Conservation (phyloP, 2,797 vertebrate genomes). For the Manis javanica region DNA sequence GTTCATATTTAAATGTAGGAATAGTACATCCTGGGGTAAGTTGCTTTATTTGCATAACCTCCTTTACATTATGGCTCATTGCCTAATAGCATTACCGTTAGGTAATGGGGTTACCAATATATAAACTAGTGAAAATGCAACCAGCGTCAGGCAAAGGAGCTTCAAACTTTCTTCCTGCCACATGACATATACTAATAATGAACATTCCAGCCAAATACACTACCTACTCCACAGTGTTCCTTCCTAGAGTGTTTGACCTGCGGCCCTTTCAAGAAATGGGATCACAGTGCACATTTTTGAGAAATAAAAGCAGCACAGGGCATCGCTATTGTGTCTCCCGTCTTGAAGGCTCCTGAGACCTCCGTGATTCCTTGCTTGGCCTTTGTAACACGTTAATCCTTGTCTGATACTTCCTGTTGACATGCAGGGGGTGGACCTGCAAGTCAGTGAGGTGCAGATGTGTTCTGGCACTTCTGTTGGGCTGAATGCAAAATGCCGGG, state of each 20-base stretch:
- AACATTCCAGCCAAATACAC: conserved; percentile 19
- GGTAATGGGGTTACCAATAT: conserved; percentile 73
- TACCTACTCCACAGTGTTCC: neutral
- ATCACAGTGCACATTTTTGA: conserved; percentile 19
- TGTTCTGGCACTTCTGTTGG: conserved; percentile 80
- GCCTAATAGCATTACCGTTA: conserved; percentile 74
- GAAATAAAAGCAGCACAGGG: neutral
- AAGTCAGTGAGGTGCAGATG: conserved; percentile 70
- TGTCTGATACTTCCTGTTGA: conserved; percentile 62
- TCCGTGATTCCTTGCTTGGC: conserved; percentile 15
- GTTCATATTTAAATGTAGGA: conserved; percentile 72
- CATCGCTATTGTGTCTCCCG: neutral
- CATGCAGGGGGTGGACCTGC: conserved; percentile 37
- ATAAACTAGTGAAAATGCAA: conserved; percentile 68
- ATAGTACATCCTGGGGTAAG: conserved; percentile 67
- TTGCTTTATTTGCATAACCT: conserved; percentile 79
- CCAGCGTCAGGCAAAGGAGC: conserved; percentile 21
- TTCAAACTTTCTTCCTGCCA: conserved; percentile 47
- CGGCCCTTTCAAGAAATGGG: conserved; percentile 41
- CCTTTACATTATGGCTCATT: conserved; percentile 75
- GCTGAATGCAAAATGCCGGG: conserved; percentile 68
- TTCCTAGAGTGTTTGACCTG: conserved; percentile 37
- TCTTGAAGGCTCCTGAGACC: conserved; percentile 51
- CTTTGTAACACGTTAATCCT: conserved; percentile 60
- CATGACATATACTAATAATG: conserved; percentile 1